Evolutionary conservation across 92 coral and sea anemone genomes (phyloP), one percentile per base, ranked within the genome.

Genomic region (Hydrozoanthus gracilis): DNA sequence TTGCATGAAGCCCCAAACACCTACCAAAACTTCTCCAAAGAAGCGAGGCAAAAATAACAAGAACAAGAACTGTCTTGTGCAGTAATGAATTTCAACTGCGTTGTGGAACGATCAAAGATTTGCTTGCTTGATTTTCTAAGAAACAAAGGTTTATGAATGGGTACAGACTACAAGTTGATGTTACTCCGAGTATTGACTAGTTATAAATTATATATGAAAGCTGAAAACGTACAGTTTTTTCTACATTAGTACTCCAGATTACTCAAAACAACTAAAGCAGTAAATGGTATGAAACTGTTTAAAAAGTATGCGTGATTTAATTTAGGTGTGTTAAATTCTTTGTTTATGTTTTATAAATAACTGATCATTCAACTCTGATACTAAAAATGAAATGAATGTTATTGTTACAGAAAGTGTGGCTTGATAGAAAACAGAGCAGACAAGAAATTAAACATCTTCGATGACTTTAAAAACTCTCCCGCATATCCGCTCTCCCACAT

Each of bases 51-150:
- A 88, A 76, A 88, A 54, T 76, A 44, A 27, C 16, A 80, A 66
- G 87, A 94, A 80, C 58, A 88, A 90, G 73, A 94, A 94, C 88
- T 94, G 98, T 83, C 87, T 90, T 87, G 98, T 94, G 35, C 98
- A 94, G 87, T 94, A 72, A 79, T 14, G 82, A 44, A 27, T 27
- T 54, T 8, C 44, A 58, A 58, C 64, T 11, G 15, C 15, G 64
- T 9, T 58, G 4, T 11, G 4, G 15, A 58, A 58, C 15, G 64
- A 11, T 16, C 15, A 58, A 58, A 9, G 39, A 27, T 27, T 27
- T 27, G 8, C 64, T 58, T 15, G 64, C 64, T 58, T 58, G 15
- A 58, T 58, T 58, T 16, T 58, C 4, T 58, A 58, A 58, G 64
- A 11, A 11, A 58, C 64, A 58, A 11, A 16, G 9, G 12, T 58